Conservation (phyloP, 2,113 vertebrate species). For the Procavia capensis region DNA sequence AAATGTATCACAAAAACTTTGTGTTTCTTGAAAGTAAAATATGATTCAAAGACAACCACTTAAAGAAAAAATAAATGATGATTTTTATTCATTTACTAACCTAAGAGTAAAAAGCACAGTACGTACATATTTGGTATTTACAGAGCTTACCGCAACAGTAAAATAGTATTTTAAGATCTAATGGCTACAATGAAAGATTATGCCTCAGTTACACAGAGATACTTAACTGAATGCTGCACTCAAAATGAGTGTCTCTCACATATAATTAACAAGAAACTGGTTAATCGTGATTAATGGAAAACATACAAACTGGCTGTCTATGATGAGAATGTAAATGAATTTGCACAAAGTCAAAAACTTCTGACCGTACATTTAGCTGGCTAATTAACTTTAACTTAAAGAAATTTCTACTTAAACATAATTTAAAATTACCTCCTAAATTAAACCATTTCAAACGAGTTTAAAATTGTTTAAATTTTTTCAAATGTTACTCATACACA, state of each 20-base stretch:
- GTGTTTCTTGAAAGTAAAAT: conserved; percentile 47
- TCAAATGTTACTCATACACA: neutral
- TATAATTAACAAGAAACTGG: conserved; percentile 21
- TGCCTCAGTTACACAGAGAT: neutral
- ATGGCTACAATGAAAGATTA: neutral
- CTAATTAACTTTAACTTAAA: conserved; percentile 66
- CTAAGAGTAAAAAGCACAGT: neutral
- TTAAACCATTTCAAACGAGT: conserved; percentile 38
- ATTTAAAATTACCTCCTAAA: conserved; percentile 50
- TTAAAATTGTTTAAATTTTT: conserved; percentile 56
- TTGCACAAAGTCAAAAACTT: conserved; percentile 38
- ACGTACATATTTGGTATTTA: conserved; percentile 35
- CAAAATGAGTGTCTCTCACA: conserved; percentile 31
- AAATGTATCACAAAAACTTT: neutral
- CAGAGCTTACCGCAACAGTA: neutral
- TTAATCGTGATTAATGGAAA: conserved; percentile 55
- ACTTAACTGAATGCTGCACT: neutral
- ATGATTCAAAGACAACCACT: conserved; percentile 43
- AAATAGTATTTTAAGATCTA: conserved; percentile 46
- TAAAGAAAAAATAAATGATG: conserved; percentile 11
- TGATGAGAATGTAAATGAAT: conserved; percentile 26
- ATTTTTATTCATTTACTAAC: conserved; percentile 37
- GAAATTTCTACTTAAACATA: conserved; percentile 58
- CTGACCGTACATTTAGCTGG: conserved; percentile 28
- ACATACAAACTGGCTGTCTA: neutral